phyloP scores from a whole-genome alignment of 2,113 vertebrate genomes.

The rabbit (Oryctolagus cuniculus) region DNA sequence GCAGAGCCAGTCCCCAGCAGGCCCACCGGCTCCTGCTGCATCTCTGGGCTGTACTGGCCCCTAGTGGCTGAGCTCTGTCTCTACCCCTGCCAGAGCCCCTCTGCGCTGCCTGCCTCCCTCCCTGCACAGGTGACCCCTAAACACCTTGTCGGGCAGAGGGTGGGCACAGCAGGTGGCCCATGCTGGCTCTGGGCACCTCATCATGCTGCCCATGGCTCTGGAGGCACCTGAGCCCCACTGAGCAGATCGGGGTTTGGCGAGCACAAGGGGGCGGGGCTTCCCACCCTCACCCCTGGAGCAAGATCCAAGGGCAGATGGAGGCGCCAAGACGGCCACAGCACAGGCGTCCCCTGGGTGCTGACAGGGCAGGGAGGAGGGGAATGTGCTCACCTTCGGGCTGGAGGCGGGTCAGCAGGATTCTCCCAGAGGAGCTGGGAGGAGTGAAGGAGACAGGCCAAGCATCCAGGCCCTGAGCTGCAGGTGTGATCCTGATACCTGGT shows the following conservation, averaged over 20 bases:
- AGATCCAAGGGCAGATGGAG: not conserved
- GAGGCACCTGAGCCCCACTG: constrained; percentile 79
- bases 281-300: not conserved
- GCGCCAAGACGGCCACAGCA: accelerated
- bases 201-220: constrained; percentile 68
- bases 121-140: no score
- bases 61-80: constrained; percentile 57
- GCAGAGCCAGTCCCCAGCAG: no score
- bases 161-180: not conserved
- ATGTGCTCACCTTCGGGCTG: accelerated
- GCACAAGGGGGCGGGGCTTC: no score
- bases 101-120: accelerated
- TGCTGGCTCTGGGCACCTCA: no score
- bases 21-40: not conserved
- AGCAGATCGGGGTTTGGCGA: no score
- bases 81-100: not conserved
- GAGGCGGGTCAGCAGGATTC: not conserved
- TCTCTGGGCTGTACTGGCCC: constrained; percentile 64
- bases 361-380: accelerated
- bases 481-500: no score
- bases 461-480: not conserved
- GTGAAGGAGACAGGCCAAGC: not conserved
- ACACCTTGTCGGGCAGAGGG: no score
- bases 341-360: not conserved
- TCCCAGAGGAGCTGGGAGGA: no score